These are phyloP conservation scores for Ameiurus melas DNA, from an alignment of 2,113 vertebrate genomes.

Conservation along the genomic window DNA sequence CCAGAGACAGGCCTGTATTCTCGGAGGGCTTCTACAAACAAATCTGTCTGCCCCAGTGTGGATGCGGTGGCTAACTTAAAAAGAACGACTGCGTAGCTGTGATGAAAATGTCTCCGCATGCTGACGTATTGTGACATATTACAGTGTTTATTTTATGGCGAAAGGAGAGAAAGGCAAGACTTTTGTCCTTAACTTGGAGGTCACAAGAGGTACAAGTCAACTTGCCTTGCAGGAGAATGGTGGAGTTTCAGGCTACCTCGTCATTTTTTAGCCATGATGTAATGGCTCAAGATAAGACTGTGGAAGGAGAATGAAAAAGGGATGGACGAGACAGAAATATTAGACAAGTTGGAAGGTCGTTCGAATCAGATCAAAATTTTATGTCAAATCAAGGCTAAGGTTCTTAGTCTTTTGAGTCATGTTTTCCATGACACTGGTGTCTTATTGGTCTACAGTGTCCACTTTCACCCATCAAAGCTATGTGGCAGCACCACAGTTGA, in stretches of 20 bases:
- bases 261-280: background rate
- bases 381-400: background rate
- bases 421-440: background rate
- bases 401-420: background rate
- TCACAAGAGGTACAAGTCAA: constrained; percentile 1
- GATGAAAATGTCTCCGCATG: constrained; percentile 39
- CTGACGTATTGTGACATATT: constrained; percentile 29
- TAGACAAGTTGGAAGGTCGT: constrained; percentile 8
- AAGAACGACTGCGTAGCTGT: constrained; percentile 17
- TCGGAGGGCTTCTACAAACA: constrained; percentile 1
- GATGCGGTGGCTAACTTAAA: constrained; percentile 23
- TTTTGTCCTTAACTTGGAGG: constrained; percentile 29
- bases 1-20: constrained; percentile 30
- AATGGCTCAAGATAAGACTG: constrained; percentile 11
- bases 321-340: constrained; percentile 36
- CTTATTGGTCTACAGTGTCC: background rate
- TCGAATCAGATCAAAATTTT: background rate
- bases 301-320: constrained; percentile 7
- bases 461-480: background rate
- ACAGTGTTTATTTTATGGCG: constrained; percentile 39
- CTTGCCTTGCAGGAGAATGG: background rate
- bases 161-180: constrained; percentile 23
- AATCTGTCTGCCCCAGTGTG: constrained; percentile 6
- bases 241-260: constrained; percentile 13
- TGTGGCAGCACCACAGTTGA: background rate